Conservation (phyloP, 2,797 vertebrate genomes). For the Sebastes diploproa region DNA sequence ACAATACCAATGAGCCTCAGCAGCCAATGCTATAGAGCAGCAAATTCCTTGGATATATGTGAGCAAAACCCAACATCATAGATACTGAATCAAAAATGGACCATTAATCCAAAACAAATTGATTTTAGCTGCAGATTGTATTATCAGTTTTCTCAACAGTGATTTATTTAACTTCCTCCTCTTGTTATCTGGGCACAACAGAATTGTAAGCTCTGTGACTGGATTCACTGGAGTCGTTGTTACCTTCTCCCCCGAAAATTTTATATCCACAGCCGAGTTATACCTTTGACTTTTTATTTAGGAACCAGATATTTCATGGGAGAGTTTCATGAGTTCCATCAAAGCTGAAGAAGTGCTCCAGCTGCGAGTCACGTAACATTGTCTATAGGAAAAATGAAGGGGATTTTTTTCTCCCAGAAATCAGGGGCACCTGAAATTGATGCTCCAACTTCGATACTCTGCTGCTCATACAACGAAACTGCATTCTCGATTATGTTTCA, state of each 20-base stretch:
- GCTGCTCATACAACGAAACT: too few species aligned
- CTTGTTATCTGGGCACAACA: fast-evolving
- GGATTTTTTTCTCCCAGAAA: not conserved
- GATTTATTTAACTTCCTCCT: not conserved
- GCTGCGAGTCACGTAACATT: not conserved
- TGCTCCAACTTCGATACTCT: not conserved
- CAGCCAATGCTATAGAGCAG: not conserved
- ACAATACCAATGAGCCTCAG: not conserved
- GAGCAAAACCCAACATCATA: not conserved
- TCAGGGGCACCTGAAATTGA: not conserved
- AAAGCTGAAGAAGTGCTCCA: not conserved
- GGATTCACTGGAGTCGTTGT: not conserved
- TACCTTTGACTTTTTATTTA: not conserved
- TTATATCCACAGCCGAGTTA: not conserved
- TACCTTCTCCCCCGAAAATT: not conserved
- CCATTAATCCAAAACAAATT: not conserved
- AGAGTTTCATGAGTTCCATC: not conserved
- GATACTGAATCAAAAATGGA: not conserved
- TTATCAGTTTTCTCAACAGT: not conserved
- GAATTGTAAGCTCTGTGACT: not conserved
- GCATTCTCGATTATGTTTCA: too few species aligned
- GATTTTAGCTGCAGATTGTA: not conserved
- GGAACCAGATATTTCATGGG: not conserved
- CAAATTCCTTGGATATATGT: not conserved
- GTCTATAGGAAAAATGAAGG: not conserved